Evolutionary conservation across 1,140 invertebrate species (phyloP).

Genomic region (Geopemphigus sp.): DNA sequence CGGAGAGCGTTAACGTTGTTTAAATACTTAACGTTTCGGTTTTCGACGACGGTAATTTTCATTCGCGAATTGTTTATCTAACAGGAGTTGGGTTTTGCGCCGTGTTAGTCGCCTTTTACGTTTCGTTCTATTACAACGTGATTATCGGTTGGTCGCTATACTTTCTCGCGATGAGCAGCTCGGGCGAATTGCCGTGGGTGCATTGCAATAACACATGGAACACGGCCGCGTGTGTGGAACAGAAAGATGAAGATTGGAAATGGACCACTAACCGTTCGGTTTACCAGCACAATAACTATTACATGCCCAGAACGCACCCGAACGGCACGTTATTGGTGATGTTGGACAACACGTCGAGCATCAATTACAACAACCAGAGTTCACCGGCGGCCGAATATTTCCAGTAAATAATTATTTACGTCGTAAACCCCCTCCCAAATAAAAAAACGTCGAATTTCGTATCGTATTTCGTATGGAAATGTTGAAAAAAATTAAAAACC

Average conservation of each 20-base stretch:
- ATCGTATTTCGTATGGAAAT: too few species aligned
- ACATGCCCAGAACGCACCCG: conserved; percentile 3
- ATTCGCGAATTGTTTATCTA: too few species aligned
- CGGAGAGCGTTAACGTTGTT: too few species aligned
- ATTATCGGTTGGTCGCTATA: conserved; percentile 89
- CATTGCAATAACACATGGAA: conserved; percentile 87
- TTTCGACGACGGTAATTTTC: background rate
- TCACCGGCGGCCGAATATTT: conserved; percentile 69
- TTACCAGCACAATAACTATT: background rate
- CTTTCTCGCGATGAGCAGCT: conserved; percentile 72
- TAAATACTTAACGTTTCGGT: too few species aligned
- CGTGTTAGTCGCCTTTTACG: conserved; percentile 83
- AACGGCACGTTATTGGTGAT: conserved; percentile 8
- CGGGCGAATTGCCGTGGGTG: conserved; percentile 77
- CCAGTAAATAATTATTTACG: conserved; percentile 56
- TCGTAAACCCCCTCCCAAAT: too few species aligned
- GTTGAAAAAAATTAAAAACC: too few species aligned
- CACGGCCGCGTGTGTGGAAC: conserved; percentile 69
- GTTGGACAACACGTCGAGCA: conserved; percentile 19
- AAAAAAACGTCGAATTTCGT: too few species aligned
- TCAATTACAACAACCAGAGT: conserved; percentile 55
- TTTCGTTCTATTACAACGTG: conserved; percentile 89
- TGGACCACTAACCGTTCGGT: background rate
- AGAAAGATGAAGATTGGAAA: conserved; percentile 45
- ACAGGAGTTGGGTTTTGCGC: conserved; percentile 82